Base-by-base conservation (phyloP, 2,113 vertebrate species). In the Oceanodroma tethys region DNA sequence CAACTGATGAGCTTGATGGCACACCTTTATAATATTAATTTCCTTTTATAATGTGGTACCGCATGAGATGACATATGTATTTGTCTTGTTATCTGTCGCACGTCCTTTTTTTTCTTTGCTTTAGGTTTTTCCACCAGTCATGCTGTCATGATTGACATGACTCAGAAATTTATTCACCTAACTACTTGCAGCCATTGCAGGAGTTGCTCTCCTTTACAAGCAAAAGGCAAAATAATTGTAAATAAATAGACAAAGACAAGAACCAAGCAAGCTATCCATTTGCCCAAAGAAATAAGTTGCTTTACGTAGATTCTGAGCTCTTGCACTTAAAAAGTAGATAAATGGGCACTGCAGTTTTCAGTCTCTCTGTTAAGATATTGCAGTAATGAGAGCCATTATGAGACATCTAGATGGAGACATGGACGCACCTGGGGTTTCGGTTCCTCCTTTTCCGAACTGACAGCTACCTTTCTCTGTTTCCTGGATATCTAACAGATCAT, bases 391-490 rank as follows among this genome's bases (percentile, higher is more conserved):
- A 80, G 22, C 6, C 48, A 20, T 73, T 74, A 27, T 56, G 42
- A 86, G 42, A 59, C 56, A 62, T 66, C 4, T 74, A 38, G 29
- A 38, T 47, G 30, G 27, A 93, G 20, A 76, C 19, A 38, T 36
- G 12, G 23, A 38, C 0, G 1, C 17, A 26, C 2, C 4, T 32
- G 34, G 19, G 3, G 2, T 84, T 62, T 80, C 9, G 0, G 0
- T 58, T 86, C 36, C 26, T 87, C 3, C 11, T 78, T 79, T 81
- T 72, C 29, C 70, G 74, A 75, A 40, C 10, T 50, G n/a, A 20
- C 40, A 81, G 20, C 26, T 42, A 11, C 1, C 17, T 71, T 87
- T 87, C 79, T 58, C 38, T 85, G 0, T 74, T 91, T 95, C 29
- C 55, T 74, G 26, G 17, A 9, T 88, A 43, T 71, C 26, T 80